Conservation (phyloP, 1,140 invertebrate genomes). For the Lepidurus arcticus region DNA sequence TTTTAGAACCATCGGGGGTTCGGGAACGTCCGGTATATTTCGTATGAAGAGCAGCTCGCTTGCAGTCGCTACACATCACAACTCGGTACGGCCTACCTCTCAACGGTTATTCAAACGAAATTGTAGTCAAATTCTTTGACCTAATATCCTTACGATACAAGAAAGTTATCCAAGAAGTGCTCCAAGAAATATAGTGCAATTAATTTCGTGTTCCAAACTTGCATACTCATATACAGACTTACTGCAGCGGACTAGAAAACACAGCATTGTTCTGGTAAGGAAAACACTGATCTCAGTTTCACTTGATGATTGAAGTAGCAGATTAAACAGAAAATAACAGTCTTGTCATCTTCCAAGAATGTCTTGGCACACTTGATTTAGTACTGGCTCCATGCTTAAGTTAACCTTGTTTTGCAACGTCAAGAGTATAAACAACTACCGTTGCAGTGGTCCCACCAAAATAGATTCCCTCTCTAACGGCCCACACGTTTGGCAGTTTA, state of each 20-base stretch:
- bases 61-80: not conserved
- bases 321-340: too few species aligned
- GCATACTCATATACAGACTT: not conserved
- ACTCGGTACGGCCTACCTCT: not conserved
- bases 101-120: too few species aligned
- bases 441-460: not conserved
- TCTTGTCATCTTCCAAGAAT: too few species aligned
- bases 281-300: too few species aligned
- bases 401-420: not conserved
- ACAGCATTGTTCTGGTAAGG: too few species aligned
- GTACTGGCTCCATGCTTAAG: not conserved
- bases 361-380: too few species aligned
- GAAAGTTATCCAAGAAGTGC: not conserved
- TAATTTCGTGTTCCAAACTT: not conserved
- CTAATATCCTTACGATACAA: not conserved
- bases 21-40: slow-evolving; percentile 17
- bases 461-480: not conserved
- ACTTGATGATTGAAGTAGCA: too few species aligned
- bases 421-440: not conserved
- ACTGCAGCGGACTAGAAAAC: too few species aligned
- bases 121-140: not conserved
- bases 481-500: not conserved
- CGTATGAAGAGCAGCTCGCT: not conserved
- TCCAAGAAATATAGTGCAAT: not conserved
- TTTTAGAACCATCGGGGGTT: slow-evolving; percentile 15